Evolutionary conservation across 2,888 invertebrate genomes (phyloP).

Genomic region (Parapristionchus giblindavisi): DNA sequence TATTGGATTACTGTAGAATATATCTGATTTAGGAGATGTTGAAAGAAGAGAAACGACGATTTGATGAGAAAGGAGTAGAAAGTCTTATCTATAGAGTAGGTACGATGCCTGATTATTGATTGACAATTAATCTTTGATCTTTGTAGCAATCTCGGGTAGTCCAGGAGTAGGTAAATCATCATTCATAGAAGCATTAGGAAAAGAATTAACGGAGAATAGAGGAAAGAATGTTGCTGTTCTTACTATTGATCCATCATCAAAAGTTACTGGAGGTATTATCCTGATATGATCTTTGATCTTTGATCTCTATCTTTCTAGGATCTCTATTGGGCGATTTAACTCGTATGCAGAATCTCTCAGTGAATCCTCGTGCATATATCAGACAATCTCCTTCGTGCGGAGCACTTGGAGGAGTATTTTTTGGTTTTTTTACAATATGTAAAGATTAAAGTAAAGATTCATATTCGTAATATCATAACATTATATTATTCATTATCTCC

Average conservation of each 20-base stretch:
- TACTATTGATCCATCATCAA: slow-evolving; percentile 76
- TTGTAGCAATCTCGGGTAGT: slow-evolving; percentile 73
- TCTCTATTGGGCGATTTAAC: slow-evolving; percentile 76
- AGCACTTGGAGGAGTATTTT: slow-evolving; percentile 34
- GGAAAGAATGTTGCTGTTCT: slow-evolving; percentile 72
- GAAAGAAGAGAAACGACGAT: slow-evolving; percentile 65
- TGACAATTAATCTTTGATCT: slow-evolving; percentile 55
- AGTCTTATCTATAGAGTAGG: slow-evolving; percentile 70
- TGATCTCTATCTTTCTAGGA: slow-evolving; percentile 66
- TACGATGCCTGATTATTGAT: slow-evolving; percentile 53
- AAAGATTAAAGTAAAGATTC: background rate
- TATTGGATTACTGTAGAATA: background rate
- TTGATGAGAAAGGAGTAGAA: slow-evolving; percentile 56
- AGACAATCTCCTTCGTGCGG: slow-evolving; percentile 75
- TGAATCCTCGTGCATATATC: slow-evolving; percentile 74
- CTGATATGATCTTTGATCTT: background rate
- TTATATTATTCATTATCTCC: background rate
- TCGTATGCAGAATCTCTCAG: slow-evolving; percentile 75
- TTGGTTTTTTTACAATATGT: no score
- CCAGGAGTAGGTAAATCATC: slow-evolving; percentile 78
- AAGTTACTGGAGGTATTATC: slow-evolving; percentile 73
- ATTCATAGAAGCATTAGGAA: slow-evolving; percentile 76
- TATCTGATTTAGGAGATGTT: slow-evolving; percentile 42
- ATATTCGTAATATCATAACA: background rate
- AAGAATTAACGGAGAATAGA: slow-evolving; percentile 72